Base-by-base conservation (phyloP, 92 coral and sea anemone genomes). In the Heteractis magnifica region DNA sequence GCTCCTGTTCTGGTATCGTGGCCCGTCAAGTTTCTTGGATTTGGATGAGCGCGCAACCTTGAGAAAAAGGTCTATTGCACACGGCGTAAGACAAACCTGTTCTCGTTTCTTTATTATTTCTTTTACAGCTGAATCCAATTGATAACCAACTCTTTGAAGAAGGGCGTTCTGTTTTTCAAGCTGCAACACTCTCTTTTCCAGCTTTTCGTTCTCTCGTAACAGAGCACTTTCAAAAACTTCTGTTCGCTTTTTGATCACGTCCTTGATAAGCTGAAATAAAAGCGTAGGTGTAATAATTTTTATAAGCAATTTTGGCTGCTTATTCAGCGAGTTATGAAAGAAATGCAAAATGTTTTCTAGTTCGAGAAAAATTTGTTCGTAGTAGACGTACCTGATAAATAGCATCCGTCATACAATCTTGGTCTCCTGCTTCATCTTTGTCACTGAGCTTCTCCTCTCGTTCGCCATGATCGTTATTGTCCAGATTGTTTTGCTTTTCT, bases 211-310 rank as follows among this genome's bases (percentile, higher is more conserved):
- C 49, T 85, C 78, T 70, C 52, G 51, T 13, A 78, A 15, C 14
- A 90, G 68, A 49, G 82, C 82, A 21, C 85, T 78, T 68, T 88
- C 93, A 74, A 90, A 81, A 4, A 18, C 5, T 56, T 73, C 83
- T 62, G 93, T 83, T 12, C 90, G 89, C 82, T 81, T 86, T 75
- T 87, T 81, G 56, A 90, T 85, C 6, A 90, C 85, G 49, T 90
- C 91, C 77, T 73, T 90, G 16, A 90, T 48, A 6, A 90, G 89
- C 93, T 90, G 62, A 11, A 68, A 68, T 68, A 7, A 10, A 34
- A 34, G 44, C 44, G 44, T 34, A 1, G 44, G 44, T 34, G 44
- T 34, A 34, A 34, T 34, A 34, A 0, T 34, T 34, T 34, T 34
- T 34, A 34, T 34, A 34, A 34, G 58, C 58, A 53, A 53, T 8